Evolutionary conservation across 35 echinoderm and acorn worm species (phyloP), one percentile per base, ranked within the genome.

Genomic region (Ophioderma brevispina): DNA sequence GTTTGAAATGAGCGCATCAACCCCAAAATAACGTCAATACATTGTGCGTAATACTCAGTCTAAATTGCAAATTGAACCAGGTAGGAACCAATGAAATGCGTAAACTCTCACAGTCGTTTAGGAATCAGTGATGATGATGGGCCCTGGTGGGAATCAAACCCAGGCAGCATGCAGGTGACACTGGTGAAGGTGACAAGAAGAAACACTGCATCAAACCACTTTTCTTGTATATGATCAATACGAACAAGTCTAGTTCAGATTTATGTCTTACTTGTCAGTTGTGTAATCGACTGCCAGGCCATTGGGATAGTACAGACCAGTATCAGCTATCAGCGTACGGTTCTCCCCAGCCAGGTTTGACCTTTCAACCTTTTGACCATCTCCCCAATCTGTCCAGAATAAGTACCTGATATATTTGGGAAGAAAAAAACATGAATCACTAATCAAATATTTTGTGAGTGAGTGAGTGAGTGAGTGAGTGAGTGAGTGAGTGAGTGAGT

Each of bases 341-440:
- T 82, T 81, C 81, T 82, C 78, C 40, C 91, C 91, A 30, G 40
- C 78, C 19, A 92, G 85, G n/a, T 76, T 92, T 0, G 91, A n/a
- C 4, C 91, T 78, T 41, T 92, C 91, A 28, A 92, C 87, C 30
- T 33, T 80, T 78, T 56, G 78, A 18, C 33, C 49, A 46, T 52
- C 59, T 33, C 91, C 91, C 84, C 85, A 92, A 56, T 92, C 91
- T 13, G 91, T 56, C 91, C 91, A 92, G 35, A 81, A 92, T 52
- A 92, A 33, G 36, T 87, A 87, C 23, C 91, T 92, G n/a, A n/a
- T n/a, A n/a, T n/a, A n/a, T n/a, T n/a, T n/a, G n/a, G n/a, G n/a
- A n/a, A n/a, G n/a, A n/a, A n/a, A n/a, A n/a, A n/a, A n/a, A n/a
- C n/a, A n/a, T n/a, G n/a, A n/a, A n/a, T n/a, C n/a, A n/a, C n/a